Evolutionary conservation across 2,797 vertebrate species (phyloP), one percentile per base, ranked within the genome.

Genomic region (Catostomus latipinnis): DNA sequence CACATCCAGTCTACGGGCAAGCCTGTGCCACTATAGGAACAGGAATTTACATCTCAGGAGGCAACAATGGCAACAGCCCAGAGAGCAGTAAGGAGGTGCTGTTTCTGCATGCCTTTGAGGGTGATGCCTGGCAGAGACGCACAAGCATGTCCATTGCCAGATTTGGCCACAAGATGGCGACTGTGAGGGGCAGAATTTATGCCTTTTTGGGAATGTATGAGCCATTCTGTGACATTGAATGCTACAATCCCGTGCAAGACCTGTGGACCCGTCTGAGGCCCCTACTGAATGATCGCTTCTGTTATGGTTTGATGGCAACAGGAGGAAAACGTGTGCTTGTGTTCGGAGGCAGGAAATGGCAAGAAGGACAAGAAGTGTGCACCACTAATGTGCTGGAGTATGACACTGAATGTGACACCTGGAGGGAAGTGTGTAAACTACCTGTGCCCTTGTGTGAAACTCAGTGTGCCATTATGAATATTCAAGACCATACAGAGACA

Each of bases 201-300:
- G 95, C 95, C 11, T 94, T 99, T 83, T 81, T 99, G 86, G 98
- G 98, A 12, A 93, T 95, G 87, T 97, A 96, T 1, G 98, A 99
- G 86, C 96, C 96, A 1, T 99, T 97, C 90, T 97, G 96, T 3
- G 97, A 99, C 81, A 97, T 99, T 0, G 97, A 99, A 86, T 91
- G 91, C 65, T 98, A 98, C 0, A 92, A 97, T 63, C 89, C 95
- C 0, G 75, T 58, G 14, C 83, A 88, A 0, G 94, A 97, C 83
- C 93, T 94, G 63, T 99, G 98, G 98, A 98, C 94, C 1, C 94
- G 95, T 56, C 89, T 99, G 45, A 92, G 92, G 43, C 96, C 97
- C 0, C 90, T 97, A 45, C 85, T 93, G 45, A 94, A 92, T 0
- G 96, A 96, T 62, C 93, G 96, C 1, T 98, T 96, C 88, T 94